Evolutionary conservation across 2,113 vertebrate species (phyloP).

Genomic region (Bos indicus): DNA sequence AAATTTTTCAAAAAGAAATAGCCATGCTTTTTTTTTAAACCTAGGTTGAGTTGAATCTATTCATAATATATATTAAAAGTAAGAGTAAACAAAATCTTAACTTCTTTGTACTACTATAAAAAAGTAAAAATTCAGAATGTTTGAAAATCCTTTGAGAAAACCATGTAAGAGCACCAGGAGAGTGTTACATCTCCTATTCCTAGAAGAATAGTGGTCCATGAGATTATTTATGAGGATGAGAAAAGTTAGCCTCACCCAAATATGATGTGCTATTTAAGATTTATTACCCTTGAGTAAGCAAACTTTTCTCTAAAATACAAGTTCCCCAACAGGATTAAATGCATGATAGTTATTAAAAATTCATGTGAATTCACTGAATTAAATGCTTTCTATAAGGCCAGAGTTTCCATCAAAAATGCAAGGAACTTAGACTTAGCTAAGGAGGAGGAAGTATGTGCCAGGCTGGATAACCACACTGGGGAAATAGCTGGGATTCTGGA

Average conservation of each 20-base stretch:
- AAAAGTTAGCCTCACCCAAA: background rate
- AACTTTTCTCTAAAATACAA: background rate
- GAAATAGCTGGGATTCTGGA: background rate
- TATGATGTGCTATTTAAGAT: background rate
- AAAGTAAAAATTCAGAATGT: background rate
- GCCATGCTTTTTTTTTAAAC: conserved; percentile 19
- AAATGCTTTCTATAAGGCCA: background rate
- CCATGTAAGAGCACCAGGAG: background rate
- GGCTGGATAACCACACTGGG: background rate
- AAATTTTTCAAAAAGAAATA: conserved; percentile 39
- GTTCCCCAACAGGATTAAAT: background rate
- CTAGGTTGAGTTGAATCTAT: background rate
- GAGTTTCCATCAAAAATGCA: background rate
- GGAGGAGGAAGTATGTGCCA: background rate
- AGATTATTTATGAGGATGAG: background rate
- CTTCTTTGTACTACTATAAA: background rate
- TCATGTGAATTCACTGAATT: background rate
- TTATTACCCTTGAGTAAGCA: background rate
- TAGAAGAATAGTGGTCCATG: background rate
- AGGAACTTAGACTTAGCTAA: background rate
- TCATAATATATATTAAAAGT: background rate
- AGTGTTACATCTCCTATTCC: background rate
- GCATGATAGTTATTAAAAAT: background rate
- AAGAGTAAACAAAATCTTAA: background rate
- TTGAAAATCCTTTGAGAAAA: background rate